Evolutionary conservation across 2,888 invertebrate species (phyloP), one percentile per base, ranked within the genome.

Genomic region (Syritta pipiens): DNA sequence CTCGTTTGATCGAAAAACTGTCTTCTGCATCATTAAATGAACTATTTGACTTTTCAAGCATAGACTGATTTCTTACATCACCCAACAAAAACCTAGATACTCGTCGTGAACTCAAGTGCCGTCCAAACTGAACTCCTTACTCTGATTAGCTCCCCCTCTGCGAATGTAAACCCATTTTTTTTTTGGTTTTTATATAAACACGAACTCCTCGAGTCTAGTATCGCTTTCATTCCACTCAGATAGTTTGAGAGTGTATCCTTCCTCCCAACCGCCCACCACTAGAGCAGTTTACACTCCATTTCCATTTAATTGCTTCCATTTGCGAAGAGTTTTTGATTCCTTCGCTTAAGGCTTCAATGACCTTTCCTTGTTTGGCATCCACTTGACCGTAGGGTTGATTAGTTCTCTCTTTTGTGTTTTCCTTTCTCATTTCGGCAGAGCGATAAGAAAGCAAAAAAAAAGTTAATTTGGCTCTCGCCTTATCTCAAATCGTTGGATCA

Each of bases 301-400:
- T 67, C 72, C 72, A 72, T 79, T 79, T 79, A 79, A 72, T 79
- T 79, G 72, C 59, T 79, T 72, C 72, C 59, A 77, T 77, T 76
- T 76, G 76, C 53, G 65, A 68, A 65, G 53, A 49, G 22, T 57
- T 76, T 76, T 69, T 71, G 57, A 76, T 76, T 48, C 22, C 44
- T 44, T 10, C 19, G 57, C 59, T 60, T 71, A 35, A 30, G 53
- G 63, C 48, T 55, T 37, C 17, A 46, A 30, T 67, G 67, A 59
- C 51, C 35, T 46, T 53, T 46, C 51, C n/a, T 59, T 60, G 44
- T 53, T 68, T 53, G 48, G 26, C 22, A 62, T 55, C 60, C 44
- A 17, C 53, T 69, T 5, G 19, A 24, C 40, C 48, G 48, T 20
- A 10, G 55, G 53, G 69, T 69, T 49, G 69, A 76, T 76, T 69